Evolutionary conservation across 2,113 vertebrate genomes (phyloP), one percentile per base, ranked within the genome.

Genomic region (Dipodomys merriami): DNA sequence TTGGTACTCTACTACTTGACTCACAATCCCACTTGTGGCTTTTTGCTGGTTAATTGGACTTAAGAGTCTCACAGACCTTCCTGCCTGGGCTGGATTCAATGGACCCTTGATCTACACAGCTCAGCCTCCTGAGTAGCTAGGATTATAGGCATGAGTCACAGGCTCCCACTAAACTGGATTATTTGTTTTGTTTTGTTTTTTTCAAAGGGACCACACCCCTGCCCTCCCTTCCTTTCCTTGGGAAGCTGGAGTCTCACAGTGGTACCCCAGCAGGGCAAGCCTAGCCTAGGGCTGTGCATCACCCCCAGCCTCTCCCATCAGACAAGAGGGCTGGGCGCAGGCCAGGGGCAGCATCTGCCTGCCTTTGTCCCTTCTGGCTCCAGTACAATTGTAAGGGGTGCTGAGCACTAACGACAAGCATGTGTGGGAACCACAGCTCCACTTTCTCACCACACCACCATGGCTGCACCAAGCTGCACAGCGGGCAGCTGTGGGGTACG

Each of bases 211-310:
- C 8, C 27, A 46, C 15, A 29, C 69, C 30, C 53, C 49, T 16
- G 49, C 20, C 4, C 6, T 5, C 2, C 30, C n/a, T 20, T 35
- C 46, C 53, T 39, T 9, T 35, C 46, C 53, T 39, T 9, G 67
- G 85, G 16, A 68, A 60, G 30, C 6, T 77, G 30, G 80, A 27
- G 18, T 46, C 86, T 79, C 6, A 16, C 49, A 27, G 53, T 11
- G 1, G 1, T 19, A 0, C 5, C 13, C 35, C 69, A 25, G 44
- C 0, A 0, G 15, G 81, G 12, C 0, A 2, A 10, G 46, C 1
- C 44, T n/a, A n/a, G 46, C 39, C n/a, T 44, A 64, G 73, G 39
- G 64, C 73, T 13, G n/a, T 46, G 64, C 15, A 5, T 22, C 74
- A 22, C 60, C 88, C 2, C 57, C 0, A 68, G 33, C 15, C 33